Evolutionary conservation across 2,888 invertebrate species (phyloP).

Genomic region (Pharmacophagus antenor): DNA sequence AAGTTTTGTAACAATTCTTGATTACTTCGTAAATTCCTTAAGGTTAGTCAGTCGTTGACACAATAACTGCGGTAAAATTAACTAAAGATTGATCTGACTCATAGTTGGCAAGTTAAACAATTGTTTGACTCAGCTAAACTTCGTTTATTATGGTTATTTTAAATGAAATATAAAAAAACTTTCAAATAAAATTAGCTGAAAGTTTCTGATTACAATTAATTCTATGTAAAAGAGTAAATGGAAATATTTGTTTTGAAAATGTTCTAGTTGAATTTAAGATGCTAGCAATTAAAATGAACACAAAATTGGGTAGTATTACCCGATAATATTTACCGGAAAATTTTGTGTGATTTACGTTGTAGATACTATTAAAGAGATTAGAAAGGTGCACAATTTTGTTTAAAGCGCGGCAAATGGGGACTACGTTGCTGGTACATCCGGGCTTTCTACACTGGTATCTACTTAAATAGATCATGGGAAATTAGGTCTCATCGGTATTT

Average conservation of each 20-base stretch:
- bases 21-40: constrained; percentile 11
- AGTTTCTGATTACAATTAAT: not conserved
- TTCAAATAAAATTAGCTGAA: not conserved
- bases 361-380: not conserved
- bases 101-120: constrained; percentile 38
- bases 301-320: not conserved
- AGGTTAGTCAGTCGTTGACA: constrained; percentile 35
- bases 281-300: not conserved
- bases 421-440: not conserved
- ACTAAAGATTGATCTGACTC: constrained; percentile 46
- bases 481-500: not conserved
- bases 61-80: constrained; percentile 53
- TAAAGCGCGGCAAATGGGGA: not conserved
- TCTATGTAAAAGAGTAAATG: not conserved
- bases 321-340: not conserved
- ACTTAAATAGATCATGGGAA: not conserved
- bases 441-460: not conserved
- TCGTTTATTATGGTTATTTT: not conserved
- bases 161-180: not conserved
- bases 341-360: not conserved
- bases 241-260: not conserved
- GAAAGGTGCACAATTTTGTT: not conserved
- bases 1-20: not conserved
- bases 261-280: not conserved
- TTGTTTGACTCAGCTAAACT: not conserved